These are phyloP conservation scores for Acestrorhynchus altus DNA, from an alignment of 2,797 vertebrate genomes.

Conservation along the genomic window DNA sequence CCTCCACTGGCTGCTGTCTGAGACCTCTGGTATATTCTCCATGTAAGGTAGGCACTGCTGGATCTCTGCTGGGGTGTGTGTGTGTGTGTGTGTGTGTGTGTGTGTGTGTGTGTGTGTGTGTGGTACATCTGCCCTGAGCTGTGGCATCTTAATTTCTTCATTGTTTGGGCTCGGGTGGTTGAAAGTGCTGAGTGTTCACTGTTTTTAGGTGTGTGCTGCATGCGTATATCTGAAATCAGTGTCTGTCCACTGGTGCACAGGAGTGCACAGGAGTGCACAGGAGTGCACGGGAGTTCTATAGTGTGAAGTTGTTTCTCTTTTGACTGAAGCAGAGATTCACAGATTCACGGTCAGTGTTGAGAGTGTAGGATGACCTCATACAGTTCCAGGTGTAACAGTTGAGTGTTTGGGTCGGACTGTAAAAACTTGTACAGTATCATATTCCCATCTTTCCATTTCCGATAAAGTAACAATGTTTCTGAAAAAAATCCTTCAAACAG, in stretches of 20 bases:
- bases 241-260: not conserved
- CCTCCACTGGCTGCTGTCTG: not conserved
- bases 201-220: not conserved
- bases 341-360: too few species aligned
- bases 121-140: not conserved
- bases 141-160: not conserved
- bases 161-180: not conserved
- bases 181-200: not conserved
- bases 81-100: not conserved
- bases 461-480: too few species aligned
- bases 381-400: too few species aligned
- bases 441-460: too few species aligned
- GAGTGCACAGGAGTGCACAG: not conserved
- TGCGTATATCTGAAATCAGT: not conserved
- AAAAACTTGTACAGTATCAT: not conserved
- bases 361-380: too few species aligned
- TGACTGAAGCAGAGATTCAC: not conserved
- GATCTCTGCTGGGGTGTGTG: not conserved
- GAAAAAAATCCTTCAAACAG: not conserved
- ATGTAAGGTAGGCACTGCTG: conserved; percentile 30
- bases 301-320: not conserved
- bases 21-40: not conserved
- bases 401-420: too few species aligned
- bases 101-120: not conserved
- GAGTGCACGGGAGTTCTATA: not conserved